Base-by-base conservation (phyloP, 2,113 vertebrate species). In the Zootoca vivipara region DNA sequence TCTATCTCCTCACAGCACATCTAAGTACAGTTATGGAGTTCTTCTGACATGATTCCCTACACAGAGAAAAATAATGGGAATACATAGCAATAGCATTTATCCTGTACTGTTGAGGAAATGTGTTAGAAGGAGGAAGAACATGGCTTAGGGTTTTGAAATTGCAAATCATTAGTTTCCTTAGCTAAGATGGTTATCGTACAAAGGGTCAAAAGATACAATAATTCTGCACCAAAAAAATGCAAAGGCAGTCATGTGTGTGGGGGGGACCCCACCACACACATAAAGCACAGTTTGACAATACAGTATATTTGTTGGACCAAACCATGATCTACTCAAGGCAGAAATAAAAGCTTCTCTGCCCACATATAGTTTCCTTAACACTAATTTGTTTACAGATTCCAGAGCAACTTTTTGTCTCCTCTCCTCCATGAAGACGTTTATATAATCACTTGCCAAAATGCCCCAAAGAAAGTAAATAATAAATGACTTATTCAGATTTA, bases 361-460 rank as follows among this genome's bases (percentile, higher is more conserved):
- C 58, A 73, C 0, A 0, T 42, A 10, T 33, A 10, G 83, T 69
- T 82, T 88, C 33, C 3, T 69, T 40, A 2, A 22, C 33, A 77
- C 75, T 5, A 81, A 89, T 90, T 90, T 92, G 70, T 92, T 94
- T 92, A 88, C 81, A 18, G 58, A 62, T 16, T 62, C 58, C 58
- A 86, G 75, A 78, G 35, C 89, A 77, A 35, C 56, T 38, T 28
- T 83, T 91, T 52, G 46, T 89, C 52, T 89, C 91, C 35, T 87
- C 52, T 84, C 0, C 0, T 28, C 87, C 15, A 30, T 10, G n/a
- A 26, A 67, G 64, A 87, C 62, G 18, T 9, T 28, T 72, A n/a
- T 35, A 35, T 90, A 91, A 92, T 93, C 90, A 82, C 82, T 91
- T 91, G 93, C 72, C 90, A 93, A 85, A 91, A 92, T 89, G 67